These are phyloP conservation scores for Cinara cedri DNA, from an alignment of 2,888 invertebrate species.

Conservation along the genomic window DNA sequence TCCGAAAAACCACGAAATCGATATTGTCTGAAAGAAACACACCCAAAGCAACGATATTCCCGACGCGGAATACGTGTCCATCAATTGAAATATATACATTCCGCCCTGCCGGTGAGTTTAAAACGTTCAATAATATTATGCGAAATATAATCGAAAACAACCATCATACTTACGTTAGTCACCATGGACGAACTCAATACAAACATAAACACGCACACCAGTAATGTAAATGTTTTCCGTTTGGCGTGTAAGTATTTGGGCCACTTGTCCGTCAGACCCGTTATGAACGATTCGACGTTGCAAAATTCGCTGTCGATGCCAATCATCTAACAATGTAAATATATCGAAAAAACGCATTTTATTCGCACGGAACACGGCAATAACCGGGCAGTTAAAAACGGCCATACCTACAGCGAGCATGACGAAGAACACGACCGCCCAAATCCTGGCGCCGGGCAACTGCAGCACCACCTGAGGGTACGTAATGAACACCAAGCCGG, in stretches of 20 bases:
- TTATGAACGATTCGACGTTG: conserved; percentile 70
- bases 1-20: conserved; percentile 70
- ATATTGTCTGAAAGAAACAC: conserved; percentile 70
- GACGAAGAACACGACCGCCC: conserved; percentile 76
- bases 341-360: too few species aligned
- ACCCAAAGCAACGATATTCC: conserved; percentile 70
- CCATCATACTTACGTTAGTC: conserved; percentile 67
- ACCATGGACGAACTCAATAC: conserved; percentile 71
- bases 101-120: conserved; percentile 63
- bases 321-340: conserved; percentile 66
- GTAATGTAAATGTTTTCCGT: conserved; percentile 71
- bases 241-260: conserved; percentile 67
- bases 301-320: conserved; percentile 79
- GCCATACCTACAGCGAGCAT: conserved; percentile 70
- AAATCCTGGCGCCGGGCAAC: conserved; percentile 73
- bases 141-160: neutral
- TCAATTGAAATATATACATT: conserved; percentile 65
- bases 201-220: conserved; percentile 69
- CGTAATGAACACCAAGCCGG: conserved; percentile 76
- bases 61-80: conserved; percentile 69
- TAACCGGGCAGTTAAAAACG: neutral
- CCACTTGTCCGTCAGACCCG: conserved; percentile 69
- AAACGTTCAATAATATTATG: neutral
- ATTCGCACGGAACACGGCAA: neutral
- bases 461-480: conserved; percentile 78